Conservation (phyloP, 23 tunicate species). For the Diplosoma virens region DNA sequence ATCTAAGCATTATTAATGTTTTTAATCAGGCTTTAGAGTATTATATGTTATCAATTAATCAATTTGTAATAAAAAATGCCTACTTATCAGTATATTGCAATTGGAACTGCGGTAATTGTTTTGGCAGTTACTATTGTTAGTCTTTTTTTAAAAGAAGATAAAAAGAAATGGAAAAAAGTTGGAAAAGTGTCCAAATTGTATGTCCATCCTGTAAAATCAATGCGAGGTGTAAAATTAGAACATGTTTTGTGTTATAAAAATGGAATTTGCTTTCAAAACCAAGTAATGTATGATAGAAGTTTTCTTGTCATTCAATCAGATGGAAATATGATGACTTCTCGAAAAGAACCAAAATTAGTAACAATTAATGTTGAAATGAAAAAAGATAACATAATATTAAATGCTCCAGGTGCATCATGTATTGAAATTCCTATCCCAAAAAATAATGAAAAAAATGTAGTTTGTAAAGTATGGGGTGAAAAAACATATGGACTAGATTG, state of each 20-base stretch:
- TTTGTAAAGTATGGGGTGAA: slow-evolving; percentile 51
- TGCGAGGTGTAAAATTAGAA: slow-evolving; percentile 32
- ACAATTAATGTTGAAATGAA: slow-evolving; percentile 7
- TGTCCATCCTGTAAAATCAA: slow-evolving; percentile 57
- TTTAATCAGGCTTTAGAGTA: no score
- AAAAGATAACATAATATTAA: neutral
- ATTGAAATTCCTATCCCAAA: slow-evolving; percentile 28
- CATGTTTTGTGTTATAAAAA: neutral
- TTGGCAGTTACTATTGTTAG: neutral
- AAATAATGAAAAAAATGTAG: slow-evolving; percentile 3
- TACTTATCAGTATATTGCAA: neutral
- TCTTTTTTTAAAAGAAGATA: neutral
- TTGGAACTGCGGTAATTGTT: neutral
- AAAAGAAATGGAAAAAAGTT: slow-evolving; percentile 45
- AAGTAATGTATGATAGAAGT: slow-evolving; percentile 13
- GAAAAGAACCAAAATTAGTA: slow-evolving; percentile 48
- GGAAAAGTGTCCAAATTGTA: slow-evolving; percentile 38
- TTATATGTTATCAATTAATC: no score
- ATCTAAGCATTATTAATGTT: no score
- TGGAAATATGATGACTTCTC: slow-evolving; percentile 54
- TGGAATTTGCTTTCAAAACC: neutral
- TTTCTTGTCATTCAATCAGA: slow-evolving; percentile 42
- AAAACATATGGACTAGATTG: slow-evolving; percentile 50
- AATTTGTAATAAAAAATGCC: no score
- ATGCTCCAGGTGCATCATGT: slow-evolving; percentile 26